Evolutionary conservation across 1,140 invertebrate species (phyloP).

Genomic region (Papilio aristodemus): DNA sequence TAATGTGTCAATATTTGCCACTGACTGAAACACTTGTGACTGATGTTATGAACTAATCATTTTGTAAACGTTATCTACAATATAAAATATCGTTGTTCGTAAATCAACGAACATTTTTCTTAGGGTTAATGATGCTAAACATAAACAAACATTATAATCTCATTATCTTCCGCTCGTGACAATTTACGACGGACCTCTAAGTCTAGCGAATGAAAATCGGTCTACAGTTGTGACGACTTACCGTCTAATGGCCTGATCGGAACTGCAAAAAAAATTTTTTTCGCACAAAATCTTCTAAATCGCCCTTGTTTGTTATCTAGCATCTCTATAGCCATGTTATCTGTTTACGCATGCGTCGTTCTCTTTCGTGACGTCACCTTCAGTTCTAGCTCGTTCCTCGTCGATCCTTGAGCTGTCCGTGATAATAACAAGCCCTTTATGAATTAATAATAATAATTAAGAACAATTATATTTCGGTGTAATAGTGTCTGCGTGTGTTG

Average conservation of each 20-base stretch:
- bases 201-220: neutral
- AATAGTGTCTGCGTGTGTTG: slow-evolving; percentile 8
- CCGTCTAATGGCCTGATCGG: neutral
- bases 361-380: slow-evolving; percentile 62
- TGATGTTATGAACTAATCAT: too few relatives aligned
- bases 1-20: too few relatives aligned
- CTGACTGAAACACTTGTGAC: too few relatives aligned
- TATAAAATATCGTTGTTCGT: too few relatives aligned
- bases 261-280: neutral
- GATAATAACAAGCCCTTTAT: slow-evolving; percentile 25
- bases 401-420: slow-evolving; percentile 34
- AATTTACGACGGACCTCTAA: neutral
- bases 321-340: slow-evolving; percentile 43
- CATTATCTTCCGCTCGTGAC: slow-evolving; percentile 5
- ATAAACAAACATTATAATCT: slow-evolving; percentile 6
- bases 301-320: slow-evolving; percentile 40
- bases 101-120: too few relatives aligned
- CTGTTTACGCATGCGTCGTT: slow-evolving; percentile 57
- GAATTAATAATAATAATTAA: neutral
- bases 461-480: neutral
- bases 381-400: slow-evolving; percentile 50
- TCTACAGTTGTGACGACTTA: neutral
- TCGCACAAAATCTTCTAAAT: neutral
- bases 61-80: too few relatives aligned
- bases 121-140: too few relatives aligned